Base-by-base conservation (phyloP, 2,888 invertebrate genomes). In the Idaea straminata region DNA sequence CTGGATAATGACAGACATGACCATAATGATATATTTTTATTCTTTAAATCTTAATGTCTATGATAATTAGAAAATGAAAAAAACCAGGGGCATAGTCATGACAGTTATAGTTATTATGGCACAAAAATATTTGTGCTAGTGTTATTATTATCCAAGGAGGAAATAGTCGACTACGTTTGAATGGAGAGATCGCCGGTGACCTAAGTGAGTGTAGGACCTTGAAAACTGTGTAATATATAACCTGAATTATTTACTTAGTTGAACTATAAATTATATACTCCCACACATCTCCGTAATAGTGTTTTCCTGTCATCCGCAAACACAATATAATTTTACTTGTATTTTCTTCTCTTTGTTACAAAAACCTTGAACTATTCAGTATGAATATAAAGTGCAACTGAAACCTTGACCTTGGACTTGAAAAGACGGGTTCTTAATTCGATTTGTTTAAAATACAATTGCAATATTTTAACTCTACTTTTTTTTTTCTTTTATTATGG, bases 401-500 rank as follows among this genome's bases (percentile, higher is more conserved):
- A 74, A 77, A 74, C 84, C 82, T 81, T 85, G 84, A 78, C 85
- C 83, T 81, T 83, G 83, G 74, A 83, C 80, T 79, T 87, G 80
- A 65, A 7, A 59, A 59, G 34, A 47, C 47, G 6, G 6, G 7
- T 5, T 47, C 47, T 10, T 47, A 47, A 47, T 67, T 64, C 60
- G 61, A 61, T 59, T 58, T 35, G 66, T 57, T 47, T 47, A 47
- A 7, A 47, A 47, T 36, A 10, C 6, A 47, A 47, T 25, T 1
- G 25, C 25, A 47, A 47, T 25, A 25, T 25, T 25, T 25, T 25
- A 25, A 3, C 25, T 25, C 25, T 25, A 25, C 25, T 25, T 25
- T n/a, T n/a, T n/a, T n/a, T n/a, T n/a, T n/a, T n/a, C n/a, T n/a
- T n/a, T n/a, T n/a, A n/a, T n/a, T n/a, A n/a, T n/a, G n/a, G n/a